phyloP scores from a whole-genome alignment of 1,140 invertebrate genomes.

The Bemisia tabaci region DNA sequence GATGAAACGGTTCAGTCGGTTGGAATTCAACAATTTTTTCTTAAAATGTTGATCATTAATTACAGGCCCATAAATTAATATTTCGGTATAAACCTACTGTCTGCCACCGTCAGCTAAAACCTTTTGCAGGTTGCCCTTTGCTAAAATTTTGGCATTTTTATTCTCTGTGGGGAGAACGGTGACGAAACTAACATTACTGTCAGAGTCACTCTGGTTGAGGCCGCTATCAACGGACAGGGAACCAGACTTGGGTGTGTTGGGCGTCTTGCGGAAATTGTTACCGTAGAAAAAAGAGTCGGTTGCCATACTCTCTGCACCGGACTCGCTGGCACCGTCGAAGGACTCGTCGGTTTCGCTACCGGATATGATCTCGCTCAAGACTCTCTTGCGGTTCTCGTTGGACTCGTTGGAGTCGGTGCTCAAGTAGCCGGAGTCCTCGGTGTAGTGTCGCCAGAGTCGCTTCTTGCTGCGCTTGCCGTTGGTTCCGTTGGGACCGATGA shows the following conservation, averaged over 20 bases:
- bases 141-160: background rate
- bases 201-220: background rate
- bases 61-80: background rate
- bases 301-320: slow-evolving; percentile 66
- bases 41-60: background rate
- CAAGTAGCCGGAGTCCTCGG: slow-evolving; percentile 23
- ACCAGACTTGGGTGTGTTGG: background rate
- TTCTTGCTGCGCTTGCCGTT: background rate
- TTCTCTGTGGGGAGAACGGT: background rate
- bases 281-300: slow-evolving; percentile 70
- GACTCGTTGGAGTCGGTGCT: slow-evolving; percentile 16
- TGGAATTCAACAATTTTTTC: background rate
- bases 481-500: background rate
- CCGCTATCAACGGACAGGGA: background rate
- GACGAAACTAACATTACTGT: background rate
- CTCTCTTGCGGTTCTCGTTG: background rate
- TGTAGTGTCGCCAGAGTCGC: slow-evolving; percentile 9
- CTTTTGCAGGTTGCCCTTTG: background rate
- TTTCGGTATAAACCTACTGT: background rate
- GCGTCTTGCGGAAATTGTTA: background rate
- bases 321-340: slow-evolving; percentile 67
- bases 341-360: slow-evolving; percentile 63
- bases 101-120: background rate
- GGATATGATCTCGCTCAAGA: background rate
- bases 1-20: background rate